Percentiles rank a stretch among this genome's conserved stretches.
Conservation (phyloP, 2,797 vertebrate species). For the Clarias platycephalus region DNA sequence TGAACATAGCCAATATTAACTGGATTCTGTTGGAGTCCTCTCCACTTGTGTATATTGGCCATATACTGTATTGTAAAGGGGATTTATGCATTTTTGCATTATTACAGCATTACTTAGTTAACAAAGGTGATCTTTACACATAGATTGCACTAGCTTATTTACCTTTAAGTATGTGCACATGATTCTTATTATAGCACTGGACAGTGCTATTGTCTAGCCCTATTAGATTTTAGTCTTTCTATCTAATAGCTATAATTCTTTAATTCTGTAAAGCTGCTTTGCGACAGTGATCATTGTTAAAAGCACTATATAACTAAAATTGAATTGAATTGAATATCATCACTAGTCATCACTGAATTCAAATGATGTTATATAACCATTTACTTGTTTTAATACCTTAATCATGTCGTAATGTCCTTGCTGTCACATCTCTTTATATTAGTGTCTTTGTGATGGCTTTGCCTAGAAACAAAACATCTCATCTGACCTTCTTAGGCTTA, state of each 20-base stretch:
- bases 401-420: background rate
- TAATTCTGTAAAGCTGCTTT: too few relatives aligned
- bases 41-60: background rate
- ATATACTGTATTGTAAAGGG: background rate
- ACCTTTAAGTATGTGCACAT: background rate
- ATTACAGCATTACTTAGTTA: background rate
- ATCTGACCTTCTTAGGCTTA: constrained; percentile 45
- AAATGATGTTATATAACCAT: constrained; percentile 1
- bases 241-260: background rate
- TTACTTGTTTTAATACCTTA: background rate
- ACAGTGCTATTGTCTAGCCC: background rate
- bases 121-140: background rate
- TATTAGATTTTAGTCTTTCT: background rate
- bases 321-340: background rate
- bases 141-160: background rate
- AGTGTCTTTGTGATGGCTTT: background rate
- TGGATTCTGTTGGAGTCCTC: background rate
- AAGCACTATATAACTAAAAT: too few relatives aligned
- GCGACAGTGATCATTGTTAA: too few relatives aligned
- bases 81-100: background rate
- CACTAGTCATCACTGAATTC: background rate
- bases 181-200: background rate
- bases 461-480: constrained; percentile 27
- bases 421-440: constrained; percentile 20
- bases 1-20: background rate